Base-by-base conservation (phyloP, 2,888 invertebrate genomes). In the Aphelenchoides bicaudatus region DNA sequence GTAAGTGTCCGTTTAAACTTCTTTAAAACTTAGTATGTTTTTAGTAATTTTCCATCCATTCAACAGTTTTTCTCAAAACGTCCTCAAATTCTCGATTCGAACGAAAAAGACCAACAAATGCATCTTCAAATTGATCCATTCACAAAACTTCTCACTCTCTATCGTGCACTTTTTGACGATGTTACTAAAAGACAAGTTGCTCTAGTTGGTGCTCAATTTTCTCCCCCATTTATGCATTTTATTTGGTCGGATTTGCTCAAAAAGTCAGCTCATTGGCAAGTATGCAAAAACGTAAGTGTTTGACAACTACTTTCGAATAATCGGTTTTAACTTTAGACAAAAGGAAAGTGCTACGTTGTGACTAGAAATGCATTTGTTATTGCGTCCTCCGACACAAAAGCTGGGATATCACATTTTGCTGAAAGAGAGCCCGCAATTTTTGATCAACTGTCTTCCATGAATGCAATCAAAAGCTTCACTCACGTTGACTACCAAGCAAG, bases 141-240 rank as follows among this genome's bases (percentile, higher is more conserved):
- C 39, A 23, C 25, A 6, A 6, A 43, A 27, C 3, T 56, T 29
- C 8, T 56, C 16, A 19, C 27, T 31, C n/a, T 52, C 28, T 23
- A 56, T 56, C 55, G 57, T 13, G n/a, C n/a, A 23, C 28, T 61
- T 1, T 19, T 25, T 2, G 60, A 61, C 56, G 30, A 29, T 16
- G 49, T 46, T 3, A 43, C 39, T 27, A 34, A 29, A n/a, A 21
- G 28, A 1, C 43, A 54, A 8, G 31, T 72, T 39, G 71, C 70
- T 3, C 63, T 67, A 10, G 68, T 73, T 1, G 73, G 72, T 13
- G 64, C 64, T 10, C 72, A 72, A 53, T 73, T 72, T 72, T 21
- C 8, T 8, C 21, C 43, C 8, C 21, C 16, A 25, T 43, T n/a
- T n/a, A n/a, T n/a, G n/a, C n/a, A n/a, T n/a, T n/a, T n/a, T n/a